Evolutionary conservation across 2,888 invertebrate species (phyloP), one percentile per base, ranked within the genome.

Genomic region (Andrena minutula): DNA sequence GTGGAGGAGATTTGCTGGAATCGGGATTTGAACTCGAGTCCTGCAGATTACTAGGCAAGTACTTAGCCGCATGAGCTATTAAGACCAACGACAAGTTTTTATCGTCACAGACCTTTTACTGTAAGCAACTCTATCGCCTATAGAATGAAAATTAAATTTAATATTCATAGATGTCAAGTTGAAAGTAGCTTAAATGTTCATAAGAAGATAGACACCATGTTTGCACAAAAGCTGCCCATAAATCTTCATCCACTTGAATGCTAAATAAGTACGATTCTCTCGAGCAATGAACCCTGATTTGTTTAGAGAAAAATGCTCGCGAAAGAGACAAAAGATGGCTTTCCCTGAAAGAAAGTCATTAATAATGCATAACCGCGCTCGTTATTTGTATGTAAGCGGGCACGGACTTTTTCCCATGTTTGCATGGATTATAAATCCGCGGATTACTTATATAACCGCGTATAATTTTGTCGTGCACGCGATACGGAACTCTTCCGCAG

Each of bases 291-390:
- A n/a, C n/a, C 8, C 10, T 7, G 23, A 12, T 60, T 49, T 26
- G 10, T 12, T 64, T 35, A 16, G 10, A 12, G n/a, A 10, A 61
- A 30, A 51, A 53, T 1, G 2, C 10, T 12, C 7, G n/a, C 6
- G 7, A 28, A 6, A 47, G n/a, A 60, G 58, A 79, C 65, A 47
- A 60, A 65, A 56, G 64, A 53, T 71, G 47, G 26, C 80, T 79
- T 79, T 71, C 71, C 47, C 80, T 61, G 53, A 26, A 70, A 69
- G 35, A 8, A 23, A 23, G 8, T 66, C 70, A 60, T 71, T 71
- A 79, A 79, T 79, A 79, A 79, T 79, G 53, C 79, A 80, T 68
- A 72, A 80, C 63, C 26, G 12, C 47, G 66, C 66, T 56, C 2
- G 41, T 66, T 65, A 23, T 53, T 71, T 49, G 47, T 77, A 74